Evolutionary conservation across 2,888 invertebrate species (phyloP).

Genomic region (Parochlus steinenii): DNA sequence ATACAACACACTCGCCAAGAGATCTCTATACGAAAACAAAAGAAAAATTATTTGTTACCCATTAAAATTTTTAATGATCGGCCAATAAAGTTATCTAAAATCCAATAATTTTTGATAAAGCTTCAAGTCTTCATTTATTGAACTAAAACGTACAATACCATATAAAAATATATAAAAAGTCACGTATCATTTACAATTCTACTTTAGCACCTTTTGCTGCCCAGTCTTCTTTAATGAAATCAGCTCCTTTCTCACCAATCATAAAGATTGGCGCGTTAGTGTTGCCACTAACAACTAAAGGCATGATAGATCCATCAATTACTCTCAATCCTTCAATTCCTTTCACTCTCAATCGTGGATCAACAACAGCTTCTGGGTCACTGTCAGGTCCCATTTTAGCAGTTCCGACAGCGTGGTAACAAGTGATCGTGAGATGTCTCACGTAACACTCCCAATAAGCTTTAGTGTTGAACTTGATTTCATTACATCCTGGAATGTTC

Average conservation of each 20-base stretch:
- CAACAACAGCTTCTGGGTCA: slow-evolving; percentile 64
- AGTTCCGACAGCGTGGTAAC: slow-evolving; percentile 46
- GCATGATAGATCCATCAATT: slow-evolving; percentile 78
- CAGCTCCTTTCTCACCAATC: slow-evolving; percentile 81
- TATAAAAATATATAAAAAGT: too few species aligned
- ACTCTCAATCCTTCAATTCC: slow-evolving; percentile 63
- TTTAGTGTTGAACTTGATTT: slow-evolving; percentile 34
- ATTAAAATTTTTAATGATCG: too few species aligned
- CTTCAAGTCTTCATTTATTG: too few species aligned
- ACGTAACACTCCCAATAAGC: slow-evolving; percentile 50
- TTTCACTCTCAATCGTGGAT: slow-evolving; percentile 57
- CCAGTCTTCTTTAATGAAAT: slow-evolving; percentile 82
- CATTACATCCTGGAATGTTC: slow-evolving; percentile 42
- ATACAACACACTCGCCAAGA: too few species aligned
- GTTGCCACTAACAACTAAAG: slow-evolving; percentile 77
- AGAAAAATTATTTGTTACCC: too few species aligned
- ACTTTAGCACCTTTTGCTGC: too few species aligned
- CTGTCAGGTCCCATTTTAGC: slow-evolving; percentile 61
- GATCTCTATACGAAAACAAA: too few species aligned
- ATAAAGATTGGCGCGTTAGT: slow-evolving; percentile 80
- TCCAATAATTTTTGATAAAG: too few species aligned
- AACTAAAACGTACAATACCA: too few species aligned
- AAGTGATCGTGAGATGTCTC: slow-evolving; percentile 40
- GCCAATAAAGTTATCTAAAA: too few species aligned
- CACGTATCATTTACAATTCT: too few species aligned